Percentiles rank a stretch among this genome's conserved stretches.
Evolutionary conservation across 2,888 invertebrate genomes (phyloP).

Genomic region (Schrankia costaestrigalis): DNA sequence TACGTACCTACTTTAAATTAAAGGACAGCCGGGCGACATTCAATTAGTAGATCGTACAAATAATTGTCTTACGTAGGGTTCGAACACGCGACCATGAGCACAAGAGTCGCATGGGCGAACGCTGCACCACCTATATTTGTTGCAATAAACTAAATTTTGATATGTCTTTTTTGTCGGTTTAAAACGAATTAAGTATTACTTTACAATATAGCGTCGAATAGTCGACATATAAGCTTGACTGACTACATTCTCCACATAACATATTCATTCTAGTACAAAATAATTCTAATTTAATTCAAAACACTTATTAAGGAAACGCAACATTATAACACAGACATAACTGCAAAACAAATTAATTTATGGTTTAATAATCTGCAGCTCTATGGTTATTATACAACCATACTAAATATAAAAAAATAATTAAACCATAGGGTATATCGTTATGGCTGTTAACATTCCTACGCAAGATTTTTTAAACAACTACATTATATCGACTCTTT

Average conservation of each 20-base stretch:
- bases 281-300: constrained; percentile 55
- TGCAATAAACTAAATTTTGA: too few relatives aligned
- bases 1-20: too few relatives aligned
- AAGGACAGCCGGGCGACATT: too few relatives aligned
- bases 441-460: constrained; percentile 33
- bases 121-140: too few relatives aligned
- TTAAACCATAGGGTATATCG: constrained; percentile 18
- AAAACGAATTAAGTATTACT: too few relatives aligned
- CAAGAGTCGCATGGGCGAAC: too few relatives aligned
- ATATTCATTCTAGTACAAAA: constrained; percentile 44
- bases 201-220: constrained; percentile 29
- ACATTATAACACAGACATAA: constrained; percentile 38
- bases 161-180: too few relatives aligned
- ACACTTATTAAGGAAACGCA: constrained; percentile 48
- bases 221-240: constrained; percentile 44
- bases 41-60: too few relatives aligned
- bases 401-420: constrained; percentile 25
- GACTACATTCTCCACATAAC: constrained; percentile 32
- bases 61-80: too few relatives aligned
- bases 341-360: constrained; percentile 25
- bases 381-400: constrained; percentile 27
- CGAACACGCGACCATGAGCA: too few relatives aligned
- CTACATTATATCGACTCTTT: constrained; percentile 46
- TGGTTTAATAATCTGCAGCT: constrained; percentile 31
- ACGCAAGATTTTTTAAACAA: constrained; percentile 44